Evolutionary conservation across 2,113 vertebrate species (phyloP), one percentile per base, ranked within the genome.

Genomic region (Hippocampus zosterae): DNA sequence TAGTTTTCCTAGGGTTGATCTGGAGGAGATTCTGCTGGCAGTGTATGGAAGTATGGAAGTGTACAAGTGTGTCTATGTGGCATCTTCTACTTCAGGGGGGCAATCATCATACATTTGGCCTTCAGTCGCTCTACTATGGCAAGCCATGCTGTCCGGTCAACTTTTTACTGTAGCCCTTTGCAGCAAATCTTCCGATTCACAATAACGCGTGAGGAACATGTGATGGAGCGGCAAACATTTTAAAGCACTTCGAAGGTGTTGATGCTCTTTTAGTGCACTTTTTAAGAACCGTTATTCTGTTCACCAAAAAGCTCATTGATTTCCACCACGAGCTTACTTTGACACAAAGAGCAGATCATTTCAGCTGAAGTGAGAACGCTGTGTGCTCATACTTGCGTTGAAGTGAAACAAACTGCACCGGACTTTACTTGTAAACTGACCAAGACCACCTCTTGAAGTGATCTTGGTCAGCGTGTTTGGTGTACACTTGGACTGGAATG

Each of bases 51-150:
- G n/a, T n/a, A 77, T 40, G 40, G 44, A 44, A 71, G 82, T 52
- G 40, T 37, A 48, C 63, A 53, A 71, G 52, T 73, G 23, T 76
- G 62, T 87, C 37, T 69, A 68, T 74, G 65, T 68, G 0, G 3
- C 44, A 55, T 66, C 63, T 53, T 65, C 75, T 65, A 41, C 46
- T 66, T 48, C 3, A 76, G 67, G 50, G 71, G 73, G 78, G 72
- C 33, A 37, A 37, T 37, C 33, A 5, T 37, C 5, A 68, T 65
- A 68, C 68, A 44, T 81, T 81, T 66, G 67, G 57, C 27, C 65
- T 74, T 80, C 61, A 50, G 53, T 68, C 8, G 5, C n/a, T 37
- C 33, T 11, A 25, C 8, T 18, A 57, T 56, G 33, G n/a, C 29
- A 74, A 67, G 69, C 8, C 8, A 18, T 33, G 25, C 2, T 12